These are phyloP conservation scores for Lates japonicus DNA, from an alignment of 2,797 vertebrate genomes.

Conservation along the genomic window DNA sequence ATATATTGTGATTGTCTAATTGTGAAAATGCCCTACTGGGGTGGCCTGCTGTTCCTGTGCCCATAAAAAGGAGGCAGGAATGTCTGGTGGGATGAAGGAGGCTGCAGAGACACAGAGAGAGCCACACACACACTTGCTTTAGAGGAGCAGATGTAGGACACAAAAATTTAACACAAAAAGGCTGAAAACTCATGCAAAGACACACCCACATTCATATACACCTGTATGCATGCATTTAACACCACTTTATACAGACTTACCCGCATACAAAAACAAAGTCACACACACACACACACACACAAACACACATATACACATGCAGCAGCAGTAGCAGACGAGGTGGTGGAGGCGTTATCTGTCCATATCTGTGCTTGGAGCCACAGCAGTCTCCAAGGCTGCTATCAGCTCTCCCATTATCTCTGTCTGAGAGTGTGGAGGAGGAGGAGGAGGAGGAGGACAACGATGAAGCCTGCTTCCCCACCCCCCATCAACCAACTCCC, in stretches of 20 bases:
- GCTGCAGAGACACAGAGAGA: constrained; percentile 67
- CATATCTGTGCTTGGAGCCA: constrained; percentile 93
- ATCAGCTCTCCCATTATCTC: constrained; percentile 97
- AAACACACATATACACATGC: constrained; percentile 29
- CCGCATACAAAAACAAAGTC: constrained; percentile 30
- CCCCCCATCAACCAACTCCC: constrained; percentile 54
- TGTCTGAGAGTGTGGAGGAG: constrained; percentile 87
- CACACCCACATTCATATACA: constrained; percentile 26
- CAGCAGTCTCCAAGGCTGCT: constrained; percentile 96
- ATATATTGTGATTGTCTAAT: constrained; percentile 81
- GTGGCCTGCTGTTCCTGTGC: constrained; percentile 95
- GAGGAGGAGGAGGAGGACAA: constrained; percentile 78
- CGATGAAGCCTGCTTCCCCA: constrained; percentile 56
- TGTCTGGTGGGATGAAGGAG: constrained; percentile 91
- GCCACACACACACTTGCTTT: constrained; percentile 53
- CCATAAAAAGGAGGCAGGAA: constrained; percentile 92
- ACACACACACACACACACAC: constrained; percentile 36
- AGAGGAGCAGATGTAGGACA: constrained; percentile 76
- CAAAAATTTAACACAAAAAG: constrained; percentile 24
- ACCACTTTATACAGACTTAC: constrained; percentile 30
- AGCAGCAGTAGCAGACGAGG: constrained; percentile 72
- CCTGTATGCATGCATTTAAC: constrained; percentile 26
- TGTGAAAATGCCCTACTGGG: constrained; percentile 84
- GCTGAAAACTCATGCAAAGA: constrained; percentile 19
- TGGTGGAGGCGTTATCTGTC: constrained; percentile 92